Evolutionary conservation across 2,797 vertebrate species (phyloP).

Genomic region (Denticeps clupeoides): DNA sequence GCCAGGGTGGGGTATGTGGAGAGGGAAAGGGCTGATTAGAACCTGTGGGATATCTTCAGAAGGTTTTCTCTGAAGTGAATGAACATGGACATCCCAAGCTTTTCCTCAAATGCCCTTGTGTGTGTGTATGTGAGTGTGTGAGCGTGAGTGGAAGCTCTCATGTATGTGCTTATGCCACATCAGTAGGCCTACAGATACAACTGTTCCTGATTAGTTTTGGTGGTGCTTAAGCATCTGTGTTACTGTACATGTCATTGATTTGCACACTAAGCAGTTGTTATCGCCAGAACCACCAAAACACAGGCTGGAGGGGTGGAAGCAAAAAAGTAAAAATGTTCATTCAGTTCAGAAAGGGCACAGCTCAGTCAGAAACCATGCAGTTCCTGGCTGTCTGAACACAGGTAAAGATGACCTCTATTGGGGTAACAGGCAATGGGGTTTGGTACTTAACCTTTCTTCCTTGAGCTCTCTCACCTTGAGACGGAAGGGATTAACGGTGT

Average conservation of each 20-base stretch:
- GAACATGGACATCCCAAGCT: neutral
- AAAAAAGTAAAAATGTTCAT: no score
- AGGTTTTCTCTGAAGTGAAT: constrained; percentile 11
- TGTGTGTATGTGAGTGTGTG: neutral
- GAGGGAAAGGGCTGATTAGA: constrained; percentile 26
- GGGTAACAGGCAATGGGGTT: no score
- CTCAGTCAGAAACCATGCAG: no score
- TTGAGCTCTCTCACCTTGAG: constrained; percentile 58
- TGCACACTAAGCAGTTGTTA: neutral
- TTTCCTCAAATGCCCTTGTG: constrained; percentile 19
- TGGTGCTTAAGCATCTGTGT: neutral
- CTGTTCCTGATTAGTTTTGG: neutral
- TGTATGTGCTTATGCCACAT: neutral
- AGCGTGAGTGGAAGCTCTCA: neutral
- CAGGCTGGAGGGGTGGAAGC: constrained; percentile 2
- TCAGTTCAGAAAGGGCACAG: no score
- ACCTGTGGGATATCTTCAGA: constrained; percentile 19
- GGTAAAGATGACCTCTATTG: no score
- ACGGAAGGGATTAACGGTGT: constrained; percentile 52
- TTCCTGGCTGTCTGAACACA: no score
- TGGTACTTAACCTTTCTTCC: no score
- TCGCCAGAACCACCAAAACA: neutral
- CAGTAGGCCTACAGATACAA: neutral
- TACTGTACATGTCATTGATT: neutral
- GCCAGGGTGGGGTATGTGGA: constrained; percentile 16